These are phyloP conservation scores for Trypoxylon attenuatum DNA, from an alignment of 2,888 invertebrate species.

Conservation along the genomic window DNA sequence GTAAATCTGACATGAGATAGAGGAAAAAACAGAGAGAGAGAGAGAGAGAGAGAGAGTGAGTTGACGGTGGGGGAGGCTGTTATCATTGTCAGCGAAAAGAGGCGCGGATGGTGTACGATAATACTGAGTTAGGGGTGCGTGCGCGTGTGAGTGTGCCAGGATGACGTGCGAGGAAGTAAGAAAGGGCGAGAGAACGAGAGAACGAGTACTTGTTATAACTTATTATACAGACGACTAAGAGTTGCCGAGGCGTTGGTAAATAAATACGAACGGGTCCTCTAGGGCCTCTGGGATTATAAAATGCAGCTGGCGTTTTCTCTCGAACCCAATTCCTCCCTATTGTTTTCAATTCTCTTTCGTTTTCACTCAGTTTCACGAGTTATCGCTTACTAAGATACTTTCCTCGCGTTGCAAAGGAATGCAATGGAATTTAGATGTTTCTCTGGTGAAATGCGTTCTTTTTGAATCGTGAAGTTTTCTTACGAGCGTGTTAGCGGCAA, in stretches of 20 bases:
- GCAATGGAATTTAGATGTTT: no score
- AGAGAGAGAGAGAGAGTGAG: slow-evolving; percentile 3
- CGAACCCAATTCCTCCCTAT: no score
- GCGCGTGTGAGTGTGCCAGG: slow-evolving; percentile 37
- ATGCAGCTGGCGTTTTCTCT: neutral
- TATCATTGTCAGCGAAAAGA: neutral
- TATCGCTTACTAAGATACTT: no score
- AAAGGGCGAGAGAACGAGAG: slow-evolving; percentile 25
- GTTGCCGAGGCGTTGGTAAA: slow-evolving; percentile 61
- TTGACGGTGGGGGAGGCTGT: no score
- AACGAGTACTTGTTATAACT: slow-evolving; percentile 60
- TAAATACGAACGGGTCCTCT: slow-evolving; percentile 51
- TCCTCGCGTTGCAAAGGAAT: no score
- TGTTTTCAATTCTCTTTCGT: no score
- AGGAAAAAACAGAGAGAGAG: neutral
- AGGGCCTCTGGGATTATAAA: slow-evolving; percentile 42
- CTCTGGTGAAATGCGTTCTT: no score
- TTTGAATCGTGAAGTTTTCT: no score
- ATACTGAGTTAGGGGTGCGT: slow-evolving; percentile 33
- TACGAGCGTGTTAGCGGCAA: no score
- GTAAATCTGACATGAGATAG: slow-evolving; percentile 14
- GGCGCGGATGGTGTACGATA: slow-evolving; percentile 34
- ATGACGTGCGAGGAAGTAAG: slow-evolving; percentile 28
- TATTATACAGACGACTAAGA: slow-evolving; percentile 59
- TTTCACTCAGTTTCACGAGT: no score